Evolutionary conservation across 1,140 invertebrate genomes (phyloP).

Genomic region (Sweltsa coloradensis): DNA sequence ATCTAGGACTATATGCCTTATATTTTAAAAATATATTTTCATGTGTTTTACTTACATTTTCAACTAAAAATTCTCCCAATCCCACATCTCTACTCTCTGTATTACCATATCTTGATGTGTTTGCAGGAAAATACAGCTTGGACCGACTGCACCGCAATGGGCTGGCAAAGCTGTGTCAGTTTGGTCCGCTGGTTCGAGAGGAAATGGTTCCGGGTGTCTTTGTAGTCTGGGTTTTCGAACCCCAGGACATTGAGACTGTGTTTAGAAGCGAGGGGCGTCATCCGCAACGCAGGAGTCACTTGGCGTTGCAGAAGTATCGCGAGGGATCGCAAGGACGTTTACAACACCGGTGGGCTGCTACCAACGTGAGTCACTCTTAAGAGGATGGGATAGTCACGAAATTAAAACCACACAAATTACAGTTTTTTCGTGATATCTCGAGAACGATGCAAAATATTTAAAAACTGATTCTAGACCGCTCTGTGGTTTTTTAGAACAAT

Average conservation of each 20-base stretch:
- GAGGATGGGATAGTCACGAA: too few species aligned
- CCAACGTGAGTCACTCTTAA: slow-evolving; percentile 77
- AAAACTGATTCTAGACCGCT: too few species aligned
- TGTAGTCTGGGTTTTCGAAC: slow-evolving; percentile 63
- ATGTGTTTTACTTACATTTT: too few species aligned
- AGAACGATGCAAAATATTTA: too few species aligned
- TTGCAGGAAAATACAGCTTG: slow-evolving; percentile 57
- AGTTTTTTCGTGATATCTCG: too few species aligned
- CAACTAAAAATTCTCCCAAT: background rate
- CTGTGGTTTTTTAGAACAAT: too few species aligned
- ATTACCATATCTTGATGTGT: slow-evolving; percentile 3
- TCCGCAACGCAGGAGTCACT: slow-evolving; percentile 67
- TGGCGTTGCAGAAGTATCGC: slow-evolving; percentile 66
- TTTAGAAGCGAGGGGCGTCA: slow-evolving; percentile 51
- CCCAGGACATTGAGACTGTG: slow-evolving; percentile 64
- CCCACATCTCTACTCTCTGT: background rate
- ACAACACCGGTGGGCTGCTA: slow-evolving; percentile 68
- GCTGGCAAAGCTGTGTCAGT: slow-evolving; percentile 52
- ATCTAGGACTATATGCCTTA: too few species aligned
- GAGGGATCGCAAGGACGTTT: slow-evolving; percentile 53
- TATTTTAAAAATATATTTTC: background rate
- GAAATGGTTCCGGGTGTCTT: slow-evolving; percentile 54
- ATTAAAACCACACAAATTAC: too few species aligned
- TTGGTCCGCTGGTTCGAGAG: slow-evolving; percentile 66
- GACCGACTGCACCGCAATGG: slow-evolving; percentile 55